Conservation (phyloP, 2,113 vertebrate genomes). For the Silurus meridionalis region DNA sequence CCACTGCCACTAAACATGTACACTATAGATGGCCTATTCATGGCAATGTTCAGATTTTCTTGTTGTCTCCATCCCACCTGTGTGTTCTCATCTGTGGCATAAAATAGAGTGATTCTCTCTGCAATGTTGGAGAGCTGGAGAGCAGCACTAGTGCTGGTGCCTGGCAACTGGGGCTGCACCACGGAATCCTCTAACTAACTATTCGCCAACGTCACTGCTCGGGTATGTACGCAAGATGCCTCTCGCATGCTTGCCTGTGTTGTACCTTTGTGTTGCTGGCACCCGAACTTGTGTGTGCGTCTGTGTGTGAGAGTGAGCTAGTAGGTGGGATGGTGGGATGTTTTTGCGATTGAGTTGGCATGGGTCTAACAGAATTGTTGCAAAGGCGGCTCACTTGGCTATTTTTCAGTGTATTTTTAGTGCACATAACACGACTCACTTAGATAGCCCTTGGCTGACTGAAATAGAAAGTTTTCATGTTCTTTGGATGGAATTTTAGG, state of each 20-base stretch:
- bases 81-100: constrained; percentile 51
- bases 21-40: constrained; percentile 1
- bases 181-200: constrained; percentile 53
- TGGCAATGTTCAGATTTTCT: constrained; percentile 39
- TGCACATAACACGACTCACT: not conserved
- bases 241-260: constrained; percentile 46
- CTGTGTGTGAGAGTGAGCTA: constrained; percentile 13
- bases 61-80: constrained; percentile 53
- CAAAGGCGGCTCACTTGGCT: not conserved
- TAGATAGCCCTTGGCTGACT: not conserved
- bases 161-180: constrained; percentile 51
- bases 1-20: constrained; percentile 18
- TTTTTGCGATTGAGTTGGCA: constrained; percentile 13
- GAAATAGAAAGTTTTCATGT: not conserved
- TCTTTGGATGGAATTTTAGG: not conserved
- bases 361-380: constrained; percentile 12
- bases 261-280: constrained; percentile 39
- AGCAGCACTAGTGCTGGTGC: constrained; percentile 54
- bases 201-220: constrained; percentile 51
- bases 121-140: constrained; percentile 49
- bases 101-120: constrained; percentile 51
- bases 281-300: constrained; percentile 31
- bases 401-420: constrained; percentile 11
- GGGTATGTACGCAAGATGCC: constrained; percentile 59
- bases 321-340: constrained; percentile 19